Evolutionary conservation across 1,140 invertebrate genomes (phyloP), one percentile per base, ranked within the genome.

Genomic region (Idris sp.): DNA sequence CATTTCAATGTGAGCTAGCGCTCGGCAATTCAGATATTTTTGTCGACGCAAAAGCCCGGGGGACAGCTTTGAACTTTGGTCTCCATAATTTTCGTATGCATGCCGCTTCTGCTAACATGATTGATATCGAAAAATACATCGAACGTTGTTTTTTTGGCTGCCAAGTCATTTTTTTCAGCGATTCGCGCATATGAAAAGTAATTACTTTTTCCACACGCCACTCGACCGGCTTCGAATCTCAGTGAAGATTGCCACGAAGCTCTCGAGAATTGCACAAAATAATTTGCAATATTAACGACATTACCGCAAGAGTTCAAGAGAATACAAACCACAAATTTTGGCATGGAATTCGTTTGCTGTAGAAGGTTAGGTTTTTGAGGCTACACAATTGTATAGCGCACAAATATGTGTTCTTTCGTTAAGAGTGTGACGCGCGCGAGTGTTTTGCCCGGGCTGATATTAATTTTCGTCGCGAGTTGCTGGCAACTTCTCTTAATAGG

Each of bases 21-120:
- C 46, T 54, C 48, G 36, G 68, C 74, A 78, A 79, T 81, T 79
- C 73, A 79, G 73, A 58, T 77, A 83, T 79, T 81, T 82, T 82
- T 79, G 74, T 62, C 54, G 67, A 72, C 61, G 36, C 68, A 35
- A 76, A 79, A 71, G 72, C 75, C 68, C 41, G 38, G 44, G 79
- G 73, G 61, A 77, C 69, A 48, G 72, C 80, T 83, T 84, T 83
- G 81, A 83, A 82, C 81, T 83, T 77, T 77, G 74, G 33, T 72
- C 58, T 73, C 73, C 64, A 78, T 81, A 82, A 84, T 82, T 82
- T 68, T 78, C 77, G 58, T 69, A 76, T 72, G 64, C 58, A 65
- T 61, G 51, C 40, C 40, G 33, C 33, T 74, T 46, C 43, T 33
- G 38, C 10, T 69, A 74, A 54, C 68, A 67, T 58, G 58, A 73